Evolutionary conservation across 2,797 vertebrate genomes (phyloP).

Genomic region (Cyclopterus lumpus): DNA sequence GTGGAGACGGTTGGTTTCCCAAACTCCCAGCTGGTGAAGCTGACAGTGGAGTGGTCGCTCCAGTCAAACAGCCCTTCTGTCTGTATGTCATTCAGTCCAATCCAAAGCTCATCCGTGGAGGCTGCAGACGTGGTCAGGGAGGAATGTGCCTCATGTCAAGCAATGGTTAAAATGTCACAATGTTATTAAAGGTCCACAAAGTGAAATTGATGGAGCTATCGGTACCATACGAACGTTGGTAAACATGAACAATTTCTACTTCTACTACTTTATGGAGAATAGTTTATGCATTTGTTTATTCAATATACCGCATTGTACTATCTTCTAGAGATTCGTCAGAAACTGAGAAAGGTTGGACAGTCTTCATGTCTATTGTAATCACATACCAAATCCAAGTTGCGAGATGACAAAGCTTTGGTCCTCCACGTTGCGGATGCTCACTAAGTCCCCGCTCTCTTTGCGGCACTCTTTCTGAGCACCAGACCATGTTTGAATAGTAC

Average conservation of each 20-base stretch:
- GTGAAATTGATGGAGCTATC: neutral
- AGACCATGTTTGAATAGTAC: slow-evolving; percentile 82
- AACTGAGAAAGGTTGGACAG: neutral
- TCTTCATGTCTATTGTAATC: slow-evolving; percentile 6
- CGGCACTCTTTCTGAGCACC: slow-evolving; percentile 85
- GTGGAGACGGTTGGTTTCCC: slow-evolving; percentile 84
- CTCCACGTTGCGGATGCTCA: slow-evolving; percentile 88
- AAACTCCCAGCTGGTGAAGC: slow-evolving; percentile 88
- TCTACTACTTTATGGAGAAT: neutral
- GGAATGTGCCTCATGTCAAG: neutral
- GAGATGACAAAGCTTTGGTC: slow-evolving; percentile 92
- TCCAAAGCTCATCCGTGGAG: slow-evolving; percentile 89
- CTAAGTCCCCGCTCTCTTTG: slow-evolving; percentile 89
- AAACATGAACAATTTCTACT: neutral
- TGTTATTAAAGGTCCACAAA: neutral
- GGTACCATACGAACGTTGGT: neutral
- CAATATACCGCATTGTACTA: neutral
- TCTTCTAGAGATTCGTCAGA: neutral
- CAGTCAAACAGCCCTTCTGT: slow-evolving; percentile 93
- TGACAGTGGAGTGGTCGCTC: slow-evolving; percentile 89
- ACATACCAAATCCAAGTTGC: slow-evolving; percentile 91
- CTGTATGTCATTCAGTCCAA: slow-evolving; percentile 91
- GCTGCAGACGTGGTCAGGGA: slow-evolving; percentile 67
- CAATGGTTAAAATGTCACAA: neutral
- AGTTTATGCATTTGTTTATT: neutral